Evolutionary conservation across 64 coral and sea anemone genomes (phyloP).

Genomic region (Porites australiensis): DNA sequence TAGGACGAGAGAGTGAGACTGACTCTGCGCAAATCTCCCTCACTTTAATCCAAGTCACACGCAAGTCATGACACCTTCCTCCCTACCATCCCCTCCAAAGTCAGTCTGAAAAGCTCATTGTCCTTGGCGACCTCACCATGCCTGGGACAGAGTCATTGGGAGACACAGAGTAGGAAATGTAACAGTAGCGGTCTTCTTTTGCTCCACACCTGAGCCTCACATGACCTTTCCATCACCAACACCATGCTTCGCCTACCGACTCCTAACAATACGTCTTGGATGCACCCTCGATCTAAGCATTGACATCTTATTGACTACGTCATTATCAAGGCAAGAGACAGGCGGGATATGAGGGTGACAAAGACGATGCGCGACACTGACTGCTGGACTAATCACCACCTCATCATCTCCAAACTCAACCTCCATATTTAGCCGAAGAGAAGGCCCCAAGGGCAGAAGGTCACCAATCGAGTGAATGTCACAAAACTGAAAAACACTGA

Average conservation of each 20-base stretch:
- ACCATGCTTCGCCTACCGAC: neutral
- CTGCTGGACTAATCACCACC: neutral
- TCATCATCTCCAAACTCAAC: neutral
- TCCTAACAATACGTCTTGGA: neutral
- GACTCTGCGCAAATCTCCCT: constrained; percentile 59
- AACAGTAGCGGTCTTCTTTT: neutral
- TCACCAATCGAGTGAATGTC: neutral
- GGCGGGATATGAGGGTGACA: neutral
- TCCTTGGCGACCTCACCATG: neutral
- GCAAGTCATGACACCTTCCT: constrained; percentile 62
- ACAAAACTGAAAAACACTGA: neutral
- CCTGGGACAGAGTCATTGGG: neutral
- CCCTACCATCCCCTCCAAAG: no score
- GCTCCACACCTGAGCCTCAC: neutral
- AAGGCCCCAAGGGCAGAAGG: neutral
- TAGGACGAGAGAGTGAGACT: constrained; percentile 61
- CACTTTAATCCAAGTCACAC: constrained; percentile 67
- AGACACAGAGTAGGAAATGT: neutral
- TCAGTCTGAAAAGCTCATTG: neutral
- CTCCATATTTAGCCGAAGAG: neutral
- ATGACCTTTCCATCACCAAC: neutral
- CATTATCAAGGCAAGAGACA: neutral
- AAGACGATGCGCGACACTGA: neutral
- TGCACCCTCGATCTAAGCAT: neutral
- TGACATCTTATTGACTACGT: neutral